Conservation (phyloP, 1,140 invertebrate genomes). For the Uloborus diversus region DNA sequence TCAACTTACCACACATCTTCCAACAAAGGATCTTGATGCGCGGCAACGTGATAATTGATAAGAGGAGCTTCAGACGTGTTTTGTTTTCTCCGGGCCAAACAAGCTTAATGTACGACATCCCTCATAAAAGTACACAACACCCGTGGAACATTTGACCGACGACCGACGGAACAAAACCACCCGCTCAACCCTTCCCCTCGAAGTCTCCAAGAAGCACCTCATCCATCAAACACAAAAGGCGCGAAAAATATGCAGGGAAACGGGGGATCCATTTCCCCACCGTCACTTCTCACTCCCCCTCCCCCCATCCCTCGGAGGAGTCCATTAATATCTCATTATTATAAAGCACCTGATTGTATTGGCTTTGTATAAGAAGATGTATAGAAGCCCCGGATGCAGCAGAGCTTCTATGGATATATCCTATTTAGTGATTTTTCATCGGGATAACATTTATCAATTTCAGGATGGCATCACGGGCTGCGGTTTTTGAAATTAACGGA, state of each 20-base stretch:
- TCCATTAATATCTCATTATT: slow-evolving; percentile 56
- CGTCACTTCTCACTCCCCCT: not conserved
- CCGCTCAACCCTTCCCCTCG: not conserved
- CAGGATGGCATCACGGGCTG: slow-evolving; percentile 2
- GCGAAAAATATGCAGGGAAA: not conserved
- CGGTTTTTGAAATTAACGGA: slow-evolving; percentile 43
- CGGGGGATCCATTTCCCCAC: not conserved
- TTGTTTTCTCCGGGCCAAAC: no score
- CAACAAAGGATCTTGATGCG: no score
- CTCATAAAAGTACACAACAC: no score
- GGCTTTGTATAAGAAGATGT: slow-evolving; percentile 41
- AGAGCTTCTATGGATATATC: not conserved
- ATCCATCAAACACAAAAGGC: slow-evolving; percentile 22
- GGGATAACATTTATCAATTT: slow-evolving; percentile 50
- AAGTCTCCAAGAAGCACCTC: not conserved
- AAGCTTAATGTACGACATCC: no score
- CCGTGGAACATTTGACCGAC: not conserved
- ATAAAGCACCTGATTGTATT: slow-evolving; percentile 53
- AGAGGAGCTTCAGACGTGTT: no score
- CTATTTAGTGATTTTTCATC: slow-evolving; percentile 49
- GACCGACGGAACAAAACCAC: not conserved
- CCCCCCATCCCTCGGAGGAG: not conserved
- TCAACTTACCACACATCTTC: no score
- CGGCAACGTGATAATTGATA: no score
- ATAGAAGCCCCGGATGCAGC: not conserved